Evolutionary conservation across 2,888 invertebrate genomes (phyloP), one percentile per base, ranked within the genome.

Genomic region (Aporophyla nigra): DNA sequence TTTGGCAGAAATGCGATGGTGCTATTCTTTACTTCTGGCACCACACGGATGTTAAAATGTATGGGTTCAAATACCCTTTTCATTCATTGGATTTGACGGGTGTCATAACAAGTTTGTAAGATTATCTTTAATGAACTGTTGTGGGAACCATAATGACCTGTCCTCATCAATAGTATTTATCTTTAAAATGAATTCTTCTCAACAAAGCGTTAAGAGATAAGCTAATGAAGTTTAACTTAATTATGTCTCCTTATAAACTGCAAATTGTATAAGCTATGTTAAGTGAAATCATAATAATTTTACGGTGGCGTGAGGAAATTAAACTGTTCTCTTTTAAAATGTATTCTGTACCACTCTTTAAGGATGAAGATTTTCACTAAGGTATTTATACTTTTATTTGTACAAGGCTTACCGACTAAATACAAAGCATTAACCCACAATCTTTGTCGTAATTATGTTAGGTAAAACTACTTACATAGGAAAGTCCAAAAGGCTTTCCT

Each of bases 231-330:
- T 51, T 69, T 51, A 7, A 59, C 33, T 21, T 3, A 61, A 61
- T 54, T 40, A 27, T 63, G 14, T 79, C 75, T 49, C 19, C 14
- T 62, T 24, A 56, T n/a, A n/a, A 27, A 63, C 51, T 49, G 53
- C 63, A 59, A 66, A 75, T 49, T 24, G 12, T 67, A 53, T 9
- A 61, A 49, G 49, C 33, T 46, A 56, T 5, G 3, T 61, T 66
- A 56, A 49, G 43, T 53, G 51, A 51, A 68, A 65, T 63, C 33
- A 24, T 46, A 63, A 65, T 62, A n/a, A 71, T 58, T 75, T 67
- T 40, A 53, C 46, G 54, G n/a, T 24, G 49, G 5, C 67, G 14
- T 51, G 14, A 65, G 82, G 82, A 80, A 76, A 80, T 80, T 71
- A 76, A 71, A 65, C 40, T 51, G 43, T 71, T 71, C 24, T 51